Percentiles rank a stretch among this genome's conserved stretches.
Conservation (phyloP, 2,797 vertebrate genomes). For the Streptopelia turtur region DNA sequence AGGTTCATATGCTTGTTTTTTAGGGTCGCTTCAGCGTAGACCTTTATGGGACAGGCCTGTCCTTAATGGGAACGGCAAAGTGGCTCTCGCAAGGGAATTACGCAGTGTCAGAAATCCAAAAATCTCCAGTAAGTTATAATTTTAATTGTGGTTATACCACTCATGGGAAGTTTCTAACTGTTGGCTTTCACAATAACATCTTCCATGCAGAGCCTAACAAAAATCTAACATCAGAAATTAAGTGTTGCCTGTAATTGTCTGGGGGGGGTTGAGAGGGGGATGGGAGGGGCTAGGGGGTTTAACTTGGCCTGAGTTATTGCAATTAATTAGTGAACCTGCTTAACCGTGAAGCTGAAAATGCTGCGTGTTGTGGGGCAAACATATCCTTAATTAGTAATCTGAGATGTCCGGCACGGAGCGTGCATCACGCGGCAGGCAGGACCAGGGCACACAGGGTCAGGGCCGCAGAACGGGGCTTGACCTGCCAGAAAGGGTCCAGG, state of each 20-base stretch:
- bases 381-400: conserved; percentile 28
- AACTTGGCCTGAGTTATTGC: not conserved
- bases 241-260: not conserved
- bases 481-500: not conserved
- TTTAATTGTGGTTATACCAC: not conserved
- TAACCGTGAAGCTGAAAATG: not conserved
- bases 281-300: not conserved
- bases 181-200: not conserved
- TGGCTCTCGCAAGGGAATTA: conserved; percentile 95
- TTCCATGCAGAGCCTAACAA: not conserved
- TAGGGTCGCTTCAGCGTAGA: conserved; percentile 94
- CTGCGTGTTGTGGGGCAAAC: not conserved
- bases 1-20: not conserved
- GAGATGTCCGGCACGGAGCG: not conserved
- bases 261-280: too few species aligned
- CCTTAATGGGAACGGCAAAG: conserved; percentile 81
- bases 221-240: not conserved
- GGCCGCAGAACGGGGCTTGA: not conserved
- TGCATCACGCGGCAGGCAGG: not conserved
- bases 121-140: conserved; percentile 85
- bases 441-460: accelerated
- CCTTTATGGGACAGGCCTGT: conserved; percentile 91
- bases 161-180: not conserved
- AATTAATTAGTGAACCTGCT: conserved; percentile 43
- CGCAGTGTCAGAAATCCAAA: conserved; percentile 87